Base-by-base conservation (phyloP, 2,113 vertebrate genomes). In the Lophotis ruficrista region DNA sequence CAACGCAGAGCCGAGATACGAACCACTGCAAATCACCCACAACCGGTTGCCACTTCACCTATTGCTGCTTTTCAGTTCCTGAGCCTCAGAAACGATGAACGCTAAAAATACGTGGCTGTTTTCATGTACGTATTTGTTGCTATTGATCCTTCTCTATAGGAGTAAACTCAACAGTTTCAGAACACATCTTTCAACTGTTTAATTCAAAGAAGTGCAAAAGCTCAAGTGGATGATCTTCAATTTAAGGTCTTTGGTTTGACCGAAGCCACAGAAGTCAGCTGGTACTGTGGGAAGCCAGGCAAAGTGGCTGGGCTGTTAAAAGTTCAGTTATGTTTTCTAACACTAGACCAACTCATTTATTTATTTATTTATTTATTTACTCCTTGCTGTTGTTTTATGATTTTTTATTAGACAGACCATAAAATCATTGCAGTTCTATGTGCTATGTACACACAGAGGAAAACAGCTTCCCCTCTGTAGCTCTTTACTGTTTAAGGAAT, bases 11-110 rank as follows among this genome's bases (percentile, higher is more conserved):
- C 50, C 2, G 33, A 88, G 76, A 87, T 71, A 91, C 35, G 77
- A 78, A 78, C 86, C 73, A 17, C 80, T 35, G 80, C 48, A 92
- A 92, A 89, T 47, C 77, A 58, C 70, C 75, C 72, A 65, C 76
- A 61, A 72, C 70, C 21, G 1, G 1, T 18, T 94, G 48, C 54
- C 71, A 21, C 41, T 90, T 92, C 50, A 61, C 41, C 57, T 89
- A 5, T 23, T 6, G 8, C 41, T 28, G 35, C 62, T 87, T 87
- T 41, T 50, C 37, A 33, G 31, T 35, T 84, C 90, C 33, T 7
- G 58, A 89, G 58, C 38, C 57, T 77, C 80, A 58, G 71, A 93
- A 94, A 51, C 1, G 1, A 15, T 3, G 7, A 71, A 37, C 1
- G 1, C 12, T 79, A 79, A 82, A 87, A 90, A 65, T 31, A 37